Evolutionary conservation across 2,113 vertebrate genomes (phyloP).

Genomic region (Pseudolaguvia tuberculata): DNA sequence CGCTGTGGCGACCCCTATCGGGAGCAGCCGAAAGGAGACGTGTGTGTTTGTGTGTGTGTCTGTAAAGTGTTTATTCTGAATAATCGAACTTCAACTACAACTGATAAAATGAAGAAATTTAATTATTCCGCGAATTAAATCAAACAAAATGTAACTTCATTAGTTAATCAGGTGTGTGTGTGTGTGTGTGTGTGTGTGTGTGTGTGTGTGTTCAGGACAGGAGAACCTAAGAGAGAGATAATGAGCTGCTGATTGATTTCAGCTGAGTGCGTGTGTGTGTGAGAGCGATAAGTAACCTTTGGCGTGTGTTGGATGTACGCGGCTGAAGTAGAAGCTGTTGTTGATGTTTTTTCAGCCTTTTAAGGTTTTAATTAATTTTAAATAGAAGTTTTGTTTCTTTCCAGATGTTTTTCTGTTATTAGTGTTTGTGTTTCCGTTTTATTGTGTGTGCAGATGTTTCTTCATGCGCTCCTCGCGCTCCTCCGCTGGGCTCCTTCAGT

Average conservation of each 20-base stretch:
- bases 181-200: constrained; percentile 10
- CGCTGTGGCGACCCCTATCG: no score
- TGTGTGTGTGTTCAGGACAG: background rate
- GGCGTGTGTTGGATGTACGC: background rate
- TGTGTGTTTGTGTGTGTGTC: background rate
- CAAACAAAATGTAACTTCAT: no score
- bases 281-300: background rate
- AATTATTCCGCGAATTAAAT: no score
- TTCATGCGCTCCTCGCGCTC: constrained; percentile 51
- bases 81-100: no score
- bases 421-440: background rate
- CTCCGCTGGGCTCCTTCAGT: constrained; percentile 58
- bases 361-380: no score
- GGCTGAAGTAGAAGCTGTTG: background rate
- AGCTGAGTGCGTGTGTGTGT: constrained; percentile 11
- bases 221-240: background rate
- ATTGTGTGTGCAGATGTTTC: constrained; percentile 57
- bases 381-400: background rate
- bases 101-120: no score
- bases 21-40: no score
- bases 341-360: background rate
- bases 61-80: no score
- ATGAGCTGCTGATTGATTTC: constrained; percentile 6
- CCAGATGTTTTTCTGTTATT: background rate
- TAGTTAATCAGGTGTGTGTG: no score